Evolutionary conservation across 1,140 invertebrate species (phyloP).

Genomic region (Nixonia krombeini): DNA sequence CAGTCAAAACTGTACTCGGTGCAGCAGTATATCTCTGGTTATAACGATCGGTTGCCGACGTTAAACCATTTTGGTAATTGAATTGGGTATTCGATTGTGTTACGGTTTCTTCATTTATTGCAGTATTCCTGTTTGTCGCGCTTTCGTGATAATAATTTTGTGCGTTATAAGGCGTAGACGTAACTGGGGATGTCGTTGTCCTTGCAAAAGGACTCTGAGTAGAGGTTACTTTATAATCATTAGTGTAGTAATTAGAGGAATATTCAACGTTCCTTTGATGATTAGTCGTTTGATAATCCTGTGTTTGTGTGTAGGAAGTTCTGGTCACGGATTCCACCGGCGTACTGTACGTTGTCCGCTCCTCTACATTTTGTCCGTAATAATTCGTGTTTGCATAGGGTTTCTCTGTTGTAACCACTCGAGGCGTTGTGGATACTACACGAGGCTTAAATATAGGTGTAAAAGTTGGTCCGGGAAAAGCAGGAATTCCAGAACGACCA

Average conservation of each 20-base stretch:
- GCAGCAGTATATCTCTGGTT: constrained; percentile 15
- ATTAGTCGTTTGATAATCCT: constrained; percentile 35
- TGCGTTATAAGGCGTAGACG: constrained; percentile 7
- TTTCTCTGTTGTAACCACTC: constrained; percentile 43
- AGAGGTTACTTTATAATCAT: constrained; percentile 13
- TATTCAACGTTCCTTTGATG: constrained; percentile 20
- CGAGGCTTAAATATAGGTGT: constrained; percentile 62
- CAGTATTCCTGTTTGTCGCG: constrained; percentile 19
- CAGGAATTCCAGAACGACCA: constrained; percentile 34
- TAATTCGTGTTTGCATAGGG: constrained; percentile 47
- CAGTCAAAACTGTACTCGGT: constrained; percentile 3
- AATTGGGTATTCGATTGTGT: constrained; percentile 33
- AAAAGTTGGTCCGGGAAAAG: constrained; percentile 58
- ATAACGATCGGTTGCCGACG: constrained; percentile 15
- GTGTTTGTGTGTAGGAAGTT: constrained; percentile 9
- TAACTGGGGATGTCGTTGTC: constrained; percentile 18
- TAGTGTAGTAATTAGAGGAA: constrained; percentile 37
- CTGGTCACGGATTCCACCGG: constrained; percentile 24
- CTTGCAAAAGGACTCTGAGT: constrained; percentile 16
- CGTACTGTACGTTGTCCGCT: constrained; percentile 32
- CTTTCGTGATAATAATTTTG: constrained; percentile 33
- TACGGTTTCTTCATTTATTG: constrained; percentile 22
- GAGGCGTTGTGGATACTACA: constrained; percentile 39
- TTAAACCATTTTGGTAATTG: constrained; percentile 22
- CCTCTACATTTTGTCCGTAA: constrained; percentile 31